Base-by-base conservation (phyloP, 2,113 vertebrate genomes). In the Acanthochromis polyacanthus region DNA sequence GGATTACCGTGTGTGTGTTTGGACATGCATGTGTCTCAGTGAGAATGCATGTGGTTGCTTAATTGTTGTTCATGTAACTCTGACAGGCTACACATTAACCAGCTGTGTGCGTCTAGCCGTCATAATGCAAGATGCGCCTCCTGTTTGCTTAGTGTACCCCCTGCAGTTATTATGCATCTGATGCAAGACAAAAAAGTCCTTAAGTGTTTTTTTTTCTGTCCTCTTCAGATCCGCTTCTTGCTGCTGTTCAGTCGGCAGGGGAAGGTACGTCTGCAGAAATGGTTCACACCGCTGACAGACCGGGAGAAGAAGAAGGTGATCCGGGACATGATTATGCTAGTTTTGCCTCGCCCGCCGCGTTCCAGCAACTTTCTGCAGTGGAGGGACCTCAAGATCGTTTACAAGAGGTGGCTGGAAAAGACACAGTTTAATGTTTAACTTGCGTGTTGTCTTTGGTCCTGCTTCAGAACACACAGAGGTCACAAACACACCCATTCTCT, bases 221-320 rank as follows among this genome's bases (percentile, higher is more conserved):
- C 12, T 68, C 48, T 36, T 15, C 76, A 98, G 97, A 97, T 98
- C 83, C 96, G 81, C 87, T 98, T 98, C 85, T 95, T 98, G 78
- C 78, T 98, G 93, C 95, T 98, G 76, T 98, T 98, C 93, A 98
- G 96, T 87, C 95, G 96, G n/a, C 97, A 98, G 95, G 97, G 97
- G 85, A 98, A 97, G 84, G 92, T 98, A 68, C 94, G 97, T 25
- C 95, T 98, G 75, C 97, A 98, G 93, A 98, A 97, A 63, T 98
- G 97, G 97, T 98, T 96, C 71, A 94, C 89, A 0, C 95, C 96
- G 0, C 58, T 96, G 19, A 89, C 95, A 10, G 97, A 98, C 46
- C 96, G 96, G 63, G 96, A 97, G 83, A 96, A 96, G 91, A 97
- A 95, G 88, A 98, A 96, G 93, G 95, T 98, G 82, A 94, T 94